Evolutionary conservation across 2,888 invertebrate genomes (phyloP), one percentile per base, ranked within the genome.

Genomic region (Dasypogon diadema): DNA sequence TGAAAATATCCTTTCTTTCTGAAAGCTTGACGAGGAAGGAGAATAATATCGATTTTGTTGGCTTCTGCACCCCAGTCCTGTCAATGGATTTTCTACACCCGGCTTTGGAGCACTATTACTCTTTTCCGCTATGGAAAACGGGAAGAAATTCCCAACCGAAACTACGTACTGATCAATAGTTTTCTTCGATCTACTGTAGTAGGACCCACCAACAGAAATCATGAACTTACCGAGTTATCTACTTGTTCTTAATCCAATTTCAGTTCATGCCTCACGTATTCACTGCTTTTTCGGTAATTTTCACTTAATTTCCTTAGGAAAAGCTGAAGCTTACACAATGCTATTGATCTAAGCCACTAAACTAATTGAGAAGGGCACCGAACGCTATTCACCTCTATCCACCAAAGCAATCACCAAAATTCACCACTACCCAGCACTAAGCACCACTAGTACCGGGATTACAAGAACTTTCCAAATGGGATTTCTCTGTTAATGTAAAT

Each of bases 271-370:
- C n/a, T 46, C 65, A 65, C 46, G 34, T 65, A 18, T 65, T 16
- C 65, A 65, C 65, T 22, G 48, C 21, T 24, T 24, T 16, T 12
- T 22, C n/a, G 48, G 46, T 65, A 65, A 12, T 42, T 42, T 12
- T 65, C 65, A 65, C 65, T 65, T 26, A 65, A 48, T 46, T 48
- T 21, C 48, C 26, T 65, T 18, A 24, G 12, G 46, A 24, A 65
- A 65, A 65, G 46, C 26, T 65, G 24, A 46, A 46, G 65, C 65
- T 65, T 65, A 48, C 48, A 65, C 65, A 65, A 65, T 65, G 37
- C 10, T 65, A 65, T 65, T 46, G 65, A 65, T 65, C 48, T 65
- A 18, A 63, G 21, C 5, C 65, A 65, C 65, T n/a, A 65, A 46
- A 65, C 21, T 14, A 18, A 24, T 65, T 46, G 3, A 65, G 22